These are phyloP conservation scores for Amblyopsis rosae DNA, from an alignment of 2,113 vertebrate genomes.

Conservation along the genomic window DNA sequence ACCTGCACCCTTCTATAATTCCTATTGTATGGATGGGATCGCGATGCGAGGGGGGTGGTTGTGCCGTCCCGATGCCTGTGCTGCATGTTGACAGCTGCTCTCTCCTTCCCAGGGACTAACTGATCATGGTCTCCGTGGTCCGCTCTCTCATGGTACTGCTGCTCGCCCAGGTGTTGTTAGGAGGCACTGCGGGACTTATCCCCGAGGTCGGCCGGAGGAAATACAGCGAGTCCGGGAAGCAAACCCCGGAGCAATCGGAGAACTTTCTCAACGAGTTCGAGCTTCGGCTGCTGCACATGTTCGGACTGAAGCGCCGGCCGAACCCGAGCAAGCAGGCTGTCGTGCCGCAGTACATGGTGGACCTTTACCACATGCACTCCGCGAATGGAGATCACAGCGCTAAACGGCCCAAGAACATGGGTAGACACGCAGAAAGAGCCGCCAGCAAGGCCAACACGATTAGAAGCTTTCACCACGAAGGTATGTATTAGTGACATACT, in stretches of 20 bases:
- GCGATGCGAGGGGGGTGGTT: slow-evolving; percentile 30
- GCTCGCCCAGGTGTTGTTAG: slow-evolving; percentile 94
- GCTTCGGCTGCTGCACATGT: slow-evolving; percentile 92
- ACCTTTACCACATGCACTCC: slow-evolving; percentile 92
- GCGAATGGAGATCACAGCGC: slow-evolving; percentile 81
- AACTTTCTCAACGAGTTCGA: slow-evolving; percentile 91
- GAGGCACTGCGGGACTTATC: slow-evolving; percentile 89
- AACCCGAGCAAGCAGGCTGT: slow-evolving; percentile 89
- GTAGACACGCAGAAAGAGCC: slow-evolving; percentile 85
- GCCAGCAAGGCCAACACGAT: slow-evolving; percentile 95
- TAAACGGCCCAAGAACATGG: slow-evolving; percentile 76
- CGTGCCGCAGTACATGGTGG: slow-evolving; percentile 95
- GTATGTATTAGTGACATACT: slow-evolving; percentile 81
- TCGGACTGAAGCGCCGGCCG: slow-evolving; percentile 91
- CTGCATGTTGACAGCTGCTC: slow-evolving; percentile 59
- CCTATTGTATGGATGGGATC: slow-evolving; percentile 47
- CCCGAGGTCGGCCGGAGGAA: slow-evolving; percentile 91
- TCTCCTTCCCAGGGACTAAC: slow-evolving; percentile 81
- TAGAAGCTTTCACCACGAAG: slow-evolving; percentile 98
- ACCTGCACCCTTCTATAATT: slow-evolving; percentile 56
- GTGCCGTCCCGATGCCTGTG: slow-evolving; percentile 36
- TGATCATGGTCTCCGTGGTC: slow-evolving; percentile 96
- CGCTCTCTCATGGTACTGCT: slow-evolving; percentile 94
- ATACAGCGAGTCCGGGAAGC: slow-evolving; percentile 81
- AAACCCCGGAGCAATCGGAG: slow-evolving; percentile 83